Evolutionary conservation across 2,797 vertebrate genomes (phyloP).

Genomic region (Dendrocincla tyrannina): DNA sequence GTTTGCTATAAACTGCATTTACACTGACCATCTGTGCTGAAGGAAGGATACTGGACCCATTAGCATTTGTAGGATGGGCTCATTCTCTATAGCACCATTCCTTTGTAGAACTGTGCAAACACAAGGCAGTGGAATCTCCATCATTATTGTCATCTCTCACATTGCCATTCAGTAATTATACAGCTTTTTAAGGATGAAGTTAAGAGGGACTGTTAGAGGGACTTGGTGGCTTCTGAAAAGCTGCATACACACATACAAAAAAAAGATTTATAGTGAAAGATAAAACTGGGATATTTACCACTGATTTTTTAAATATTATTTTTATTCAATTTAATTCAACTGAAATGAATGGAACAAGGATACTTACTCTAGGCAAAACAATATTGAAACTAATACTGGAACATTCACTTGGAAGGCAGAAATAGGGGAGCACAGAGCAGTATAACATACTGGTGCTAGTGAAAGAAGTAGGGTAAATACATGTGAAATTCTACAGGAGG

Average conservation of each 20-base stretch:
- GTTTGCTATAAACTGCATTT: background rate
- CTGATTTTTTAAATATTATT: background rate
- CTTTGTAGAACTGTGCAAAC: background rate
- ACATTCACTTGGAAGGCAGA: background rate
- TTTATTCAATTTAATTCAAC: background rate
- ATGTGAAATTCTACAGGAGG: background rate
- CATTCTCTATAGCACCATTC: background rate
- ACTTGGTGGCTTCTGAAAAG: background rate
- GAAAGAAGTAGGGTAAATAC: background rate
- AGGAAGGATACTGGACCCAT: background rate
- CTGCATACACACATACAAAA: background rate
- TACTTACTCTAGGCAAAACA: background rate
- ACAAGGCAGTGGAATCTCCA: background rate
- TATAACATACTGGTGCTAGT: background rate
- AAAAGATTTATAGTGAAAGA: background rate
- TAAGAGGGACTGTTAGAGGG: background rate
- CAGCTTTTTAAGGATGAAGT: background rate
- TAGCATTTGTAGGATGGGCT: background rate
- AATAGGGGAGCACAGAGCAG: background rate
- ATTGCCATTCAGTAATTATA: background rate
- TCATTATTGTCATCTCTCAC: background rate
- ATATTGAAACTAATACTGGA: background rate
- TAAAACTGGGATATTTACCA: background rate
- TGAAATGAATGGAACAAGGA: background rate
- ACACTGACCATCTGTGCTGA: background rate